Percentiles rank a stretch among this genome's conserved stretches.
These are phyloP conservation scores for Mohoua ochrocephala DNA, from an alignment of 2,113 vertebrate species.

Conservation along the genomic window DNA sequence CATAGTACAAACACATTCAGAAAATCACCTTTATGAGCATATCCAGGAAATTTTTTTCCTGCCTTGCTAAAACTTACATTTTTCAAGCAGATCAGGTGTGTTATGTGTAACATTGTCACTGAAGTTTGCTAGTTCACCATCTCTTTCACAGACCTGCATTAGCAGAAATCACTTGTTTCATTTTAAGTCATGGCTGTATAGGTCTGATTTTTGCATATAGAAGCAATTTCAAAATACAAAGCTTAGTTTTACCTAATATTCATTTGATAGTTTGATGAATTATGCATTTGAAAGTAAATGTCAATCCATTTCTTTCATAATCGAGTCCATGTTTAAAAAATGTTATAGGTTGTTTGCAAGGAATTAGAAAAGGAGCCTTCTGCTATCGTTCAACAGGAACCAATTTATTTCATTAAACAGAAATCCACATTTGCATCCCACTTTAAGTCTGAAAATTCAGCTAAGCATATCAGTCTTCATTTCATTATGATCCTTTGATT, in stretches of 20 bases:
- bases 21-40: background rate
- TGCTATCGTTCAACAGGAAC: slow-evolving; percentile 41
- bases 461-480: background rate
- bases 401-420: slow-evolving; percentile 61
- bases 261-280: slow-evolving; percentile 32
- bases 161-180: slow-evolving; percentile 5
- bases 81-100: background rate
- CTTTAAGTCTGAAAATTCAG: background rate
- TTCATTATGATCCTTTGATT: background rate
- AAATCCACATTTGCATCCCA: background rate
- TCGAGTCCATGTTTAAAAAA: slow-evolving; percentile 6
- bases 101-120: background rate
- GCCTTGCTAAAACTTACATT: background rate
- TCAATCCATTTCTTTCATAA: slow-evolving; percentile 33
- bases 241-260: slow-evolving; percentile 66
- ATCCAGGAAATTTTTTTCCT: background rate
- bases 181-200: slow-evolving; percentile 41
- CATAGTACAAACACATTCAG: background rate
- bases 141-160: background rate
- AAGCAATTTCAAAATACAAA: slow-evolving; percentile 52
- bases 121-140: background rate
- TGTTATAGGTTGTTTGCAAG: slow-evolving; percentile 40
- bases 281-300: slow-evolving; percentile 66
- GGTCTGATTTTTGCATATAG: slow-evolving; percentile 45
- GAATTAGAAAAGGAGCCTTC: slow-evolving; percentile 48